Evolutionary conservation across 2,888 invertebrate species (phyloP).

Genomic region (Ornithoptera priamus): DNA sequence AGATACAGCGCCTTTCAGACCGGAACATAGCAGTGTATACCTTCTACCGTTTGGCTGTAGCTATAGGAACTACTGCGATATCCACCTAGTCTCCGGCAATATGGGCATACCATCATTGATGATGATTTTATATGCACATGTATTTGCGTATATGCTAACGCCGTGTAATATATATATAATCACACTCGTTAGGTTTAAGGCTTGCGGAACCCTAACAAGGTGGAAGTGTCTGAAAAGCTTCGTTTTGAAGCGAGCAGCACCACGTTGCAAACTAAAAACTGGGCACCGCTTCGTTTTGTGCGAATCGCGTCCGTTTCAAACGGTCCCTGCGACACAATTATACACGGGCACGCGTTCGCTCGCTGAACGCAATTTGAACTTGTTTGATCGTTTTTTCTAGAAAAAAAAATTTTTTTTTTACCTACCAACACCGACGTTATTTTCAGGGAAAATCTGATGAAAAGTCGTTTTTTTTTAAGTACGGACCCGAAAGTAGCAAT

Average conservation of each 20-base stretch:
- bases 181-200: not conserved
- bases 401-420: not conserved
- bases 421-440: constrained; percentile 16
- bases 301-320: constrained; percentile 28
- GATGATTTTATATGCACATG: too few relatives aligned
- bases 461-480: constrained; percentile 9
- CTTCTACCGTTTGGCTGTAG: too few relatives aligned
- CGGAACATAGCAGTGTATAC: too few relatives aligned
- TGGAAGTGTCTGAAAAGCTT: constrained; percentile 11
- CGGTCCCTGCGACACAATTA: constrained; percentile 28
- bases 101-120: too few relatives aligned
- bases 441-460: constrained; percentile 23
- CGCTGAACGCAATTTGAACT: constrained; percentile 30
- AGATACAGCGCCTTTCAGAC: too few relatives aligned
- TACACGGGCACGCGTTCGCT: constrained; percentile 29
- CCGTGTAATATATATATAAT: not conserved
- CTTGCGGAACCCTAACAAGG: constrained; percentile 17
- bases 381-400: constrained; percentile 23
- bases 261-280: constrained; percentile 25
- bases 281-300: constrained; percentile 26
- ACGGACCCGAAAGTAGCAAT: constrained; percentile 4
- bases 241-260: constrained; percentile 18
- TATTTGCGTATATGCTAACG: too few relatives aligned
- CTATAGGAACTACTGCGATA: too few relatives aligned
- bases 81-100: too few relatives aligned